Base-by-base conservation (phyloP, 2,113 vertebrate genomes). In the Chaenogobius annularis region DNA sequence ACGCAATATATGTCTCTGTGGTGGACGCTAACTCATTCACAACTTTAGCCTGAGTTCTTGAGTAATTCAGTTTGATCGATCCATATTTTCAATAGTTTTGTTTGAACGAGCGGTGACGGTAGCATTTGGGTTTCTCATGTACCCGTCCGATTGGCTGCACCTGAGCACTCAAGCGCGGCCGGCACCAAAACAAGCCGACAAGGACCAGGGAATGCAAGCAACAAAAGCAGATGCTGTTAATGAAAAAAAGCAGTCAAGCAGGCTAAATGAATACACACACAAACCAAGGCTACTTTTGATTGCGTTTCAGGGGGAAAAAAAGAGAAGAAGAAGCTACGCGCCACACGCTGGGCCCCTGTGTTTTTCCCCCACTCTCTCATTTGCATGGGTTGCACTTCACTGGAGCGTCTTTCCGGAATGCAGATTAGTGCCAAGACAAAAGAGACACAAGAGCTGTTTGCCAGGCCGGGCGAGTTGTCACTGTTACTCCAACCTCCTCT, bases 241-340 rank as follows among this genome's bases (percentile, higher is more conserved):
- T 87, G 79, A 80, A 88, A 85, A n/a, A 85, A 85, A 65, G 74
- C 87, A 85, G 74, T 82, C 81, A 79, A 79, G 81, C 79, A 69
- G 83, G 77, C 79, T 85, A 86, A 88, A 82, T 69, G 79, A 78
- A 82, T 61, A 66, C 63, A 68, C 76, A 77, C 66, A 73, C 74
- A 68, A 72, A 80, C 73, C 77, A 83, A 81, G 75, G 69, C 71
- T 79, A 66, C 78, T 69, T 81, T 66, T 80, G 74, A 83, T 81
- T 87, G 83, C 70, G 68, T 79, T 79, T 82, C 59, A 63, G 64
- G 67, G 26, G 26, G 26, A 31, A 31, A 31, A 69, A 79, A 63
- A 58, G 17, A 50, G 6, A 50, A 50, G 17, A 50, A 76, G 52
- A 76, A 55, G 11, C 55, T 26, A 66, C 40, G 75, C 10, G 11